Percentiles rank a stretch among this genome's conserved stretches.
These are phyloP conservation scores for Serripes groenlandicus DNA, from an alignment of 2,888 invertebrate species.

Conservation along the genomic window DNA sequence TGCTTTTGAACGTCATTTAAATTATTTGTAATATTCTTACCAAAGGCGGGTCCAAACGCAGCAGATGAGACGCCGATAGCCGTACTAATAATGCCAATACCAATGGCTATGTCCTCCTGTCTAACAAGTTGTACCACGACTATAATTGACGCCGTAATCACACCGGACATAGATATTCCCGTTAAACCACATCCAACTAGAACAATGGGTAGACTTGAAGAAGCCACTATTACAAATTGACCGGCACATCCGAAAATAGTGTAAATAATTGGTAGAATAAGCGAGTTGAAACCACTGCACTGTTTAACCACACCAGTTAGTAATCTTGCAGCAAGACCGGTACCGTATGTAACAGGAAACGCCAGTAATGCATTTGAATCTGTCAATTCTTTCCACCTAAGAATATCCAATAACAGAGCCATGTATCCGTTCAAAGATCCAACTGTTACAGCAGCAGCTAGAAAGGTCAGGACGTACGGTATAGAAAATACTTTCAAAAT, in stretches of 20 bases:
- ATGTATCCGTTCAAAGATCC: constrained; percentile 3
- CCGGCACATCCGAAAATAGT: not conserved
- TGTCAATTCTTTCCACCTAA: not conserved
- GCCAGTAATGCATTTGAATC: not conserved
- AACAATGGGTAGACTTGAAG: not conserved
- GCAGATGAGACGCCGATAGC: not conserved
- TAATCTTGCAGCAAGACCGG: not conserved
- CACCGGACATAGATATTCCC: not conserved
- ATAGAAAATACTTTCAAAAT: not conserved
- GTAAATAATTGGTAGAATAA: not conserved
- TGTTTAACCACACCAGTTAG: not conserved
- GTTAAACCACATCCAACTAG: not conserved
- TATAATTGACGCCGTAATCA: not conserved
- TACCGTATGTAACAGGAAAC: constrained; percentile 7
- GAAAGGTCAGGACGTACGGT: not conserved
- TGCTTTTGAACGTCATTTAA: no score
- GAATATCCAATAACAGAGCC: not conserved
- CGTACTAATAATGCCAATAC: constrained; percentile 1
- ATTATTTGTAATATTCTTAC: not conserved
- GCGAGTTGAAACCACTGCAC: constrained; percentile 1
- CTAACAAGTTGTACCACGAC: not conserved
- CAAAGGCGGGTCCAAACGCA: not conserved
- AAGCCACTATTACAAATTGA: not conserved
- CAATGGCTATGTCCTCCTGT: not conserved
- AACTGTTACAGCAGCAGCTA: not conserved